Conservation (phyloP, 2,797 vertebrate species). For the Chiroxiphia lanceolata region DNA sequence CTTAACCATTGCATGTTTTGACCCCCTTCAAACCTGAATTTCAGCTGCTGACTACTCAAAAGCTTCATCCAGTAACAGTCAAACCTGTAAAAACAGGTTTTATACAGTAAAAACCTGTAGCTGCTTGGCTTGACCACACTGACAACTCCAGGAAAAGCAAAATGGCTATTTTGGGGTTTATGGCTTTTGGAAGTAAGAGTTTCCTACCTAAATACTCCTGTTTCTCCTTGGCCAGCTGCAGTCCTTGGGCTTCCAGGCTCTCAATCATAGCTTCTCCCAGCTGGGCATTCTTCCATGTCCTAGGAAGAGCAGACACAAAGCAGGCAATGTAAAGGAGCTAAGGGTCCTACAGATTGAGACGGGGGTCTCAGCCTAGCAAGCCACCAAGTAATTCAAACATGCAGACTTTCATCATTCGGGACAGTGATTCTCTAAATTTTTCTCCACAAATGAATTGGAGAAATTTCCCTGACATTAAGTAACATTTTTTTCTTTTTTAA, state of each 20-base stretch:
- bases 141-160: not conserved
- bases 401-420: not conserved
- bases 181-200: not conserved
- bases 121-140: not conserved
- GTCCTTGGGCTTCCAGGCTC: conserved; percentile 95
- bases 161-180: not conserved
- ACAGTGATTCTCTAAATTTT: not conserved
- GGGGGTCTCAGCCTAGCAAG: not conserved
- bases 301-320: conserved; percentile 62
- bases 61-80: not conserved
- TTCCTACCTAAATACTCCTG: conserved; percentile 93
- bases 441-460: not conserved
- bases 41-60: not conserved
- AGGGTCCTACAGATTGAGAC: not conserved
- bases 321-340: not conserved
- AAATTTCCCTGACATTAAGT: not conserved
- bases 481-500: not conserved
- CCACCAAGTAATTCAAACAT: not conserved
- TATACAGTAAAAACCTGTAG: not conserved
- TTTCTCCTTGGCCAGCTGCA: conserved; percentile 96
- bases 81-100: not conserved
- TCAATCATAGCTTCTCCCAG: conserved; percentile 97
- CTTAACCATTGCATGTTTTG: not conserved
- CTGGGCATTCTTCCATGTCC: conserved; percentile 97
- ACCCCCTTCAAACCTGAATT: not conserved